Evolutionary conservation across 2,888 invertebrate species (phyloP), one percentile per base, ranked within the genome.

Genomic region (Tachina lurida): DNA sequence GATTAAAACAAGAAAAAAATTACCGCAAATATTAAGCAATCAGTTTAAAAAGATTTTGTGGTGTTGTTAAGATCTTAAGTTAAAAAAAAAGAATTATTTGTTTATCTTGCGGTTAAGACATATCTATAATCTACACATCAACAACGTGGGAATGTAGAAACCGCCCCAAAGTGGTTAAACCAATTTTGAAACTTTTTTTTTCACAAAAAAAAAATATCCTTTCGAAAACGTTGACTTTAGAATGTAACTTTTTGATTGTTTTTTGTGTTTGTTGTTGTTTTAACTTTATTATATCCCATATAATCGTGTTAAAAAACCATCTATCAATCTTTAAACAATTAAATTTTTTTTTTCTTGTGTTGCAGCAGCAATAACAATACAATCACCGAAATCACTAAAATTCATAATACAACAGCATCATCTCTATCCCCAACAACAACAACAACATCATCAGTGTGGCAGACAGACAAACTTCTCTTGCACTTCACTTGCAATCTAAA

Each of bases 251-350:
- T 52, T 63, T 41, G 41, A 41, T 56, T 49, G 15, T 43, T 41
- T 12, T 22, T 31, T 45, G 9, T 62, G 39, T 43, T 67, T 3
- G 70, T 52, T 74, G 19, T 47, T 49, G 22, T 56, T n/a, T 43
- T 47, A 76, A 49, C 56, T 31, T 45, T 60, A 10, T 45, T 22
- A 68, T 60, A 76, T 65, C 70, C 79, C 43, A 17, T 68, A 63
- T 67, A 67, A 86, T 86, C 86, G 86, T 86, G 86, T 75, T 79
- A 83, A 75, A 56, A 76, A 86, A 83, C 79, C 83, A 86, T 83
- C 83, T 76, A 86, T 86, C 86, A 86, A 86, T 83, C 76, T 73
- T 86, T 73, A 67, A 81, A 60, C 67, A 74, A 81, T 74, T 81
- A 56, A 43, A 67, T 63, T 82, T 85, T 79, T 85, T 79, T 63